phyloP scores from a whole-genome alignment of 2,113 vertebrate genomes.

The Equus przewalskii region DNA sequence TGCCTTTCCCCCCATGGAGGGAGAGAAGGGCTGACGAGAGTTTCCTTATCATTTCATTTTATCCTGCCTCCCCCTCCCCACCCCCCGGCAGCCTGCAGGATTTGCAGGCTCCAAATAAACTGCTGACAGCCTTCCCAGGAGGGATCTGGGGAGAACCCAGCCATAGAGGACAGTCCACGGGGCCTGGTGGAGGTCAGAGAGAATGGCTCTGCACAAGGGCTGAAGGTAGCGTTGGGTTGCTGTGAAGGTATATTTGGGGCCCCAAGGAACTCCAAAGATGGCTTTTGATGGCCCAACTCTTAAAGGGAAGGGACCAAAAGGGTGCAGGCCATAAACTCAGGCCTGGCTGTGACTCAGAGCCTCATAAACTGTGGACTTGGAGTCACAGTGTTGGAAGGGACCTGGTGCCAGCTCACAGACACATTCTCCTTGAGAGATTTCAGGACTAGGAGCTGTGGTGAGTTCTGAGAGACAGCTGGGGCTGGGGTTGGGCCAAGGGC shows the following conservation, averaged over 20 bases:
- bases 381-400: background rate
- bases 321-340: background rate
- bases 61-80: background rate
- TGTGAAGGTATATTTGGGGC: background rate
- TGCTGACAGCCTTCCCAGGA: background rate
- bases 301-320: background rate
- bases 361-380: background rate
- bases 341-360: background rate
- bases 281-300: background rate
- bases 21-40: background rate
- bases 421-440: background rate
- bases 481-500: background rate
- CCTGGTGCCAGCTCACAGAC: background rate
- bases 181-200: background rate
- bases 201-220: background rate
- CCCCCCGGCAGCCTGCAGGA: background rate
- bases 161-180: background rate
- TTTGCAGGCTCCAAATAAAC: background rate
- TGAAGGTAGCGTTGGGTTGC: background rate
- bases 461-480: background rate
- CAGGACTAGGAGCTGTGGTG: background rate
- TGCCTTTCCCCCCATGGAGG: background rate
- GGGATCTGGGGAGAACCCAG: background rate
- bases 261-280: background rate
- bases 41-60: slow-evolving; percentile 7